Percentiles rank a stretch among this genome's conserved stretches.
phyloP scores from a whole-genome alignment of 2,113 vertebrate genomes.

The Forbesichthys papilliferus region DNA sequence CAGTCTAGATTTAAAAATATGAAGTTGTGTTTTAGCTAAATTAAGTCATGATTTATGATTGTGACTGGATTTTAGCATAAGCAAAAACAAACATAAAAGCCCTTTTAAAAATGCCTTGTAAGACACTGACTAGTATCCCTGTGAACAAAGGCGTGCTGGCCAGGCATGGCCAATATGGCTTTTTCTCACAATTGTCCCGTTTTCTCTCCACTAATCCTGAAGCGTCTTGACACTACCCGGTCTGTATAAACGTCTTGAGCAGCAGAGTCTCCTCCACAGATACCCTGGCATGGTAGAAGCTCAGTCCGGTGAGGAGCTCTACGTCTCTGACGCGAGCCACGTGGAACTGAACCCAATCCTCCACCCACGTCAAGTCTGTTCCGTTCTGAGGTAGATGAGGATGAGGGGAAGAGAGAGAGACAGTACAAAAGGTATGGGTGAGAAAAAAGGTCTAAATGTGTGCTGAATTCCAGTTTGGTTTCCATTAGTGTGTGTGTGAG shows the following conservation, averaged over 20 bases:
- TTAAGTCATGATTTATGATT: too few relatives aligned
- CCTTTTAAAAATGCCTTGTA: too few relatives aligned
- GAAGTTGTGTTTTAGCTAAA: too few relatives aligned
- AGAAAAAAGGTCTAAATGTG: too few relatives aligned
- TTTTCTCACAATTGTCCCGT: constrained; percentile 3
- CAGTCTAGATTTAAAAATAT: too few relatives aligned
- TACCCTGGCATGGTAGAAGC: constrained; percentile 87
- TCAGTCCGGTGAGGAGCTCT: constrained; percentile 90
- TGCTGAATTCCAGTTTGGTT: too few relatives aligned
- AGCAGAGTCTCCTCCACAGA: constrained; percentile 82
- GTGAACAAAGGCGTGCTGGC: too few relatives aligned
- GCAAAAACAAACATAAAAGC: too few relatives aligned
- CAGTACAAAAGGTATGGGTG: background rate
- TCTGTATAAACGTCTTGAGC: constrained; percentile 87
- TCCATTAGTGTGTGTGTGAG: background rate
- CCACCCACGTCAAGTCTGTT: constrained; percentile 74
- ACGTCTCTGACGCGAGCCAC: constrained; percentile 86
- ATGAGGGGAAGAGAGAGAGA: background rate
- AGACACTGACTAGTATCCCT: too few relatives aligned
- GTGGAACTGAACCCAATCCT: constrained; percentile 84
- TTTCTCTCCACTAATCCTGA: constrained; percentile 1
- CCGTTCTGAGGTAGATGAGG: constrained; percentile 65
- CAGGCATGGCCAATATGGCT: background rate
- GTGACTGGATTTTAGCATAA: too few relatives aligned
- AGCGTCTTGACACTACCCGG: constrained; percentile 52